Evolutionary conservation across 2,888 invertebrate genomes (phyloP), one percentile per base, ranked within the genome.

Genomic region (Psococerastis gibbosa): DNA sequence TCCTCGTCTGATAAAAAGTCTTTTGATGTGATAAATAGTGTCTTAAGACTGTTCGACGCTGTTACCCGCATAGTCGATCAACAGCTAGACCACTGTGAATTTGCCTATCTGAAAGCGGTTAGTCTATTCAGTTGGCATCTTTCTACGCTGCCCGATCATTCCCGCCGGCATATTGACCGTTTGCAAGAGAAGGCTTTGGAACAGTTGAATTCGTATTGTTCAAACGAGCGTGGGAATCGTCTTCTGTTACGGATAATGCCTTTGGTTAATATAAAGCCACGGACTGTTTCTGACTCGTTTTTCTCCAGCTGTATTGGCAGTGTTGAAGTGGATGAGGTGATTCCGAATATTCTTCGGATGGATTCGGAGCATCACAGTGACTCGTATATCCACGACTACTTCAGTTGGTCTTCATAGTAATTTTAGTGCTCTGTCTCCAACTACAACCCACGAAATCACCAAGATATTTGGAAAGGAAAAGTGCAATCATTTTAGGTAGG

Each of bases 251-350:
- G n/a, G n/a, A n/a, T n/a, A n/a, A n/a, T n/a, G n/a, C n/a, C 11
- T 38, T 38, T 38, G 17, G 15, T 38, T 18, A 20, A 18, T 38
- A 57, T 73, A 57, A 73, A 79, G 45, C 77, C 81, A 2, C 65
- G 75, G 9, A 71, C 83, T 48, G 67, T 92, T 43, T 92, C 92
- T 61, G 91, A 92, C 57, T 69, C 92, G 44, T 92, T 92, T 68
- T 92, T 94, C 58, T 79, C 87, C 3, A 87, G 84, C 42, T 72
- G 92, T 48, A 78, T 91, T 41, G 92, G 91, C 3, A 84, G 82
- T 60, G 84, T 95, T 53, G 87, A 89, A 64, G 91, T 97, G 47
- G 91, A 95, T 57, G 87, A 83, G 57, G 84, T 95, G 52, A 83
- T 97, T 61, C 94, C 94, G 22, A 89, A 81, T 55, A 80, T 97